Base-by-base conservation (phyloP, 2,888 invertebrate species). In the Pollenia angustigena region DNA sequence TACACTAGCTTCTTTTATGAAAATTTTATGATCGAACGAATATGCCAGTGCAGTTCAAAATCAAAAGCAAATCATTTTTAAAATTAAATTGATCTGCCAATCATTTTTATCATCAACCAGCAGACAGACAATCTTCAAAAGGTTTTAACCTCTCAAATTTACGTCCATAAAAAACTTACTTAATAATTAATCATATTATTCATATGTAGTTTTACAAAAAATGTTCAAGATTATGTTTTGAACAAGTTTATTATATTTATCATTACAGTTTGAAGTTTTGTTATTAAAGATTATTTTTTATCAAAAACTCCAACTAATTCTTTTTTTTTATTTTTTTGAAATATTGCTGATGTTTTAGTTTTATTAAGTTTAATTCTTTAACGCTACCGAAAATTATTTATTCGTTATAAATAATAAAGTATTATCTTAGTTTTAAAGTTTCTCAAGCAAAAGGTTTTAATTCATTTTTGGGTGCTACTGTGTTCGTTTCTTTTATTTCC, bases 331-430 rank as follows among this genome's bases (percentile, higher is more conserved):
- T 60, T 18, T 58, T 68, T 54, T 68, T 74, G 23, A 68, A 84
- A 84, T 84, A 68, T 74, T 66, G 60, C 1, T 18, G 68, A 32
- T 32, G 32, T 32, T 32, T 6, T 32, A 6, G 32, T 32, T 14
- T 79, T 79, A 86, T 88, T 88, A 88, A 81, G 68, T 88, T 88
- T 91, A 90, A 91, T 90, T 91, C 90, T 88, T 90, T 89, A 90
- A 89, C 90, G 92, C 92, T 92, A 91, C 92, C 88, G 92, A 92
- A 92, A 91, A 92, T 92, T 92, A 92, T 72, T 56, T 64, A 23
- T 48, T 71, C 11, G 32, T 44, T 14, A 14, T 40, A 32, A 58
- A 23, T 42, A 60, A 50, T n/a, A 66, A 40, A 48, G 8, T n/a
- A 50, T 32, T 68, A 23, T 40, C 42, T 69, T 4, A 46, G 23